Evolutionary conservation across 2,113 vertebrate species (phyloP).

Genomic region (Hystrix brachyura): DNA sequence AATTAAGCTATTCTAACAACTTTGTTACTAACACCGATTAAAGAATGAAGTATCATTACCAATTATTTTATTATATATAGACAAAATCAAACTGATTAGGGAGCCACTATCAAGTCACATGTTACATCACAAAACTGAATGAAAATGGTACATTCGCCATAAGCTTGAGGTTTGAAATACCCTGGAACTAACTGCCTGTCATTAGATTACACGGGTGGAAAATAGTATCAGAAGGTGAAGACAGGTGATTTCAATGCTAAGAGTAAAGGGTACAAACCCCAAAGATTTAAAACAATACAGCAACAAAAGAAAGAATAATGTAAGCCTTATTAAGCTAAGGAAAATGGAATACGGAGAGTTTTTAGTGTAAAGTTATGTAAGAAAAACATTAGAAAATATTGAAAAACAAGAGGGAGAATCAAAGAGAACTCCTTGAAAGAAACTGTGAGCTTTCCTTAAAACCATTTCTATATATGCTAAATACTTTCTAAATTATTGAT

Average conservation of each 20-base stretch:
- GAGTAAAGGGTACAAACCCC: background rate
- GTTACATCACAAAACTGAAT: background rate
- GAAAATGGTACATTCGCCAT: background rate
- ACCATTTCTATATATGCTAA: background rate
- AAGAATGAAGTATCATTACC: background rate
- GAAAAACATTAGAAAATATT: background rate
- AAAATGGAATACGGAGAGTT: background rate
- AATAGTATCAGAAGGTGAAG: background rate
- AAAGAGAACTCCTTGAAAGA: background rate
- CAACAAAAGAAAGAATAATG: background rate
- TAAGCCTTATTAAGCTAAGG: background rate
- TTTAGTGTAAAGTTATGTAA: background rate
- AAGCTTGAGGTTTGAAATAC: background rate
- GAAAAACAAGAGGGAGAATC: background rate
- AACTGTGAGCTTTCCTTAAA: background rate
- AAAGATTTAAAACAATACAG: background rate
- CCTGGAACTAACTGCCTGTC: background rate
- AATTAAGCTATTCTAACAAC: background rate
- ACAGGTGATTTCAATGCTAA: background rate
- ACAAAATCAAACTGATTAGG: background rate
- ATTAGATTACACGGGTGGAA: background rate
- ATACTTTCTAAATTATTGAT: background rate
- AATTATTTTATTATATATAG: background rate
- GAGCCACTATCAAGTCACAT: background rate
- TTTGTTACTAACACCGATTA: background rate